Base-by-base conservation (phyloP, 2,888 invertebrate species). In the Rhopalosiphum nymphaeae region DNA sequence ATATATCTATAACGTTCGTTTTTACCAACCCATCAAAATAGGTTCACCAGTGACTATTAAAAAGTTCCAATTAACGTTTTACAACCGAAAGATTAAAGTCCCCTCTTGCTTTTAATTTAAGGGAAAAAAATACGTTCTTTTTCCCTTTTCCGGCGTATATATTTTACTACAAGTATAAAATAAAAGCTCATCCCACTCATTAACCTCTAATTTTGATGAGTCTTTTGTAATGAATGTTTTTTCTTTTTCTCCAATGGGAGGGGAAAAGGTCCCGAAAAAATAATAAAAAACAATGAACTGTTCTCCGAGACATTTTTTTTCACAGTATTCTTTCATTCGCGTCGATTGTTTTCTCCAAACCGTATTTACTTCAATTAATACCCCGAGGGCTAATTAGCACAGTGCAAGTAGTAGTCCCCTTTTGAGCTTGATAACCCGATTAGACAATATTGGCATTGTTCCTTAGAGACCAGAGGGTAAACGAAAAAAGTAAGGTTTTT, bases 141-240 rank as follows among this genome's bases (percentile, higher is more conserved):
- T 78, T 44, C 56, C 46, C 2, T 57, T 49, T 94, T 56, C 86
- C 42, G 36, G 29, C 49, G 57, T 67, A 86, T 86, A 91, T 78
- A 78, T 78, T 91, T 91, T 91, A 86, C 42, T 53, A 87, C 91
- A 53, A 90, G 94, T 53, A 91, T 94, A 61, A 94, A 94, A 94
- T 61, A 94, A 94, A 94, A 94, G 94, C 94, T 94, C 94, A 91
- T 94, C 94, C 91, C 94, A 91, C 94, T 94, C 94, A 94, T 94
- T 94, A 94, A 94, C 94, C 94, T 94, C 94, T 94, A 94, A 94
- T 94, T 94, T 94, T 94, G 94, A 94, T 94, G 94, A 94, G 94
- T 94, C 90, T 90, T 93, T 94, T 94, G 90, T 91, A 91, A 85
- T 49, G 86, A 87, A 94, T 94, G 94, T 86, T 67, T 94, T 93